Evolutionary conservation across 2,797 vertebrate genomes (phyloP).

Genomic region (Fringilla coelebs): DNA sequence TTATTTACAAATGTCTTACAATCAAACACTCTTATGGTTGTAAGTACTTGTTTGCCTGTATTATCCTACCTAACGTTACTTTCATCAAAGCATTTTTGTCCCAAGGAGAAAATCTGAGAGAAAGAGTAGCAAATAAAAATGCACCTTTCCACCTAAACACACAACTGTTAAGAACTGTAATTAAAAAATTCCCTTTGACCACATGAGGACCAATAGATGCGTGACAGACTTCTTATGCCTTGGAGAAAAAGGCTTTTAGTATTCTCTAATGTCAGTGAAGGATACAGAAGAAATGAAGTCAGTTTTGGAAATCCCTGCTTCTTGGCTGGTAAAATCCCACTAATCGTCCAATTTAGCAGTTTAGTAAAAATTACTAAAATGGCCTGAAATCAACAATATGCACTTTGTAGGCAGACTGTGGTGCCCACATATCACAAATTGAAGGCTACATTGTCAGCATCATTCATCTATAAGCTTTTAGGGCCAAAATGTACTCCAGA

Average conservation of each 20-base stretch:
- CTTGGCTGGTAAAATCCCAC: background rate
- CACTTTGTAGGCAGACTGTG: background rate
- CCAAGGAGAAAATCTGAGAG: background rate
- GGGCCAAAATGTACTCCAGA: background rate
- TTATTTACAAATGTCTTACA: background rate
- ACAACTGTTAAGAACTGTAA: background rate
- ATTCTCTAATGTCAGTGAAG: background rate
- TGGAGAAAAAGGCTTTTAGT: background rate
- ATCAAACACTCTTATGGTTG: background rate
- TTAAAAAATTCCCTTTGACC: background rate
- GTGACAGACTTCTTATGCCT: background rate
- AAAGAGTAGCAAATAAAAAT: background rate
- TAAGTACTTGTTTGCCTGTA: background rate
- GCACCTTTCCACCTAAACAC: background rate
- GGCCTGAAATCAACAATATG: background rate
- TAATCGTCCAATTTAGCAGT: background rate
- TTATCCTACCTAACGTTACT: background rate
- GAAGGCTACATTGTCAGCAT: background rate
- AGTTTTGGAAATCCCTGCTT: background rate
- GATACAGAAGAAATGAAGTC: background rate
- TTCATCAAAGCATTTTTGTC: background rate
- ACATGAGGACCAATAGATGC: background rate
- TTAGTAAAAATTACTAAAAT: background rate
- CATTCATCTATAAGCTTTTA: background rate
- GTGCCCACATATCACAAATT: background rate